phyloP scores from a whole-genome alignment of 1,140 invertebrate genomes.

The Caenorhabditis latens region DNA sequence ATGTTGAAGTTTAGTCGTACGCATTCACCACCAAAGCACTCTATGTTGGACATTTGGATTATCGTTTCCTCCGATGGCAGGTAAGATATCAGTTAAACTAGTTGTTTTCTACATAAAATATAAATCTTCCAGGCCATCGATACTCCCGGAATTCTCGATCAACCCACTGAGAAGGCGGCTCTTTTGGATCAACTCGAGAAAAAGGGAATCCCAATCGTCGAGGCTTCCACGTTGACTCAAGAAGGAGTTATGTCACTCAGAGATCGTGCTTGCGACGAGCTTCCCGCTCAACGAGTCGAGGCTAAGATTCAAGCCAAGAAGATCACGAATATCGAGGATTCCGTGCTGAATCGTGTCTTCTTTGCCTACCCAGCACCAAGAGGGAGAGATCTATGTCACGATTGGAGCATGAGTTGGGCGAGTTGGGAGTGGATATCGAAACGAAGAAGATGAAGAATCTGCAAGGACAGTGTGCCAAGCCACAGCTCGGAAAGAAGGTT shows the following conservation, averaged over 20 bases:
- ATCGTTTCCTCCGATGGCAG: constrained; percentile 92
- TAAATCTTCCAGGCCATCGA: constrained; percentile 90
- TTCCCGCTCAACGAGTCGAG: constrained; percentile 91
- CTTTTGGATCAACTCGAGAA: constrained; percentile 81
- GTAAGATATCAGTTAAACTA: constrained; percentile 72
- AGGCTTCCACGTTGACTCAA: constrained; percentile 93
- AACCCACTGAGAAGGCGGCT: constrained; percentile 85
- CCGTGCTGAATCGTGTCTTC: constrained; percentile 90
- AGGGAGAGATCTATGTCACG: constrained; percentile 85
- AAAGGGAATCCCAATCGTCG: constrained; percentile 84
- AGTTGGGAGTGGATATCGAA: constrained; percentile 90
- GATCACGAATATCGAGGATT: constrained; percentile 81
- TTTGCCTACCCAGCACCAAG: constrained; percentile 88
- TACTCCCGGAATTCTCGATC: constrained; percentile 97
- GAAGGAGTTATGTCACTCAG: constrained; percentile 94
- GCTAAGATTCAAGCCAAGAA: constrained; percentile 93
- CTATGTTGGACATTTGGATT: constrained; percentile 98
- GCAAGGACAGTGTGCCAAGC: constrained; percentile 57
- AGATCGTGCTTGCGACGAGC: constrained; percentile 89
- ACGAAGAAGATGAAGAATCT: constrained; percentile 83
- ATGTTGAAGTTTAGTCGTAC: constrained; percentile 99
- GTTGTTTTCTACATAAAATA: neutral
- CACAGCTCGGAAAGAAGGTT: constrained; percentile 62
- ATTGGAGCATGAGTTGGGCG: constrained; percentile 86
- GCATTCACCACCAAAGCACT: constrained; percentile 99